phyloP scores from a whole-genome alignment of 2,888 invertebrate species.

The Mantis religiosa region DNA sequence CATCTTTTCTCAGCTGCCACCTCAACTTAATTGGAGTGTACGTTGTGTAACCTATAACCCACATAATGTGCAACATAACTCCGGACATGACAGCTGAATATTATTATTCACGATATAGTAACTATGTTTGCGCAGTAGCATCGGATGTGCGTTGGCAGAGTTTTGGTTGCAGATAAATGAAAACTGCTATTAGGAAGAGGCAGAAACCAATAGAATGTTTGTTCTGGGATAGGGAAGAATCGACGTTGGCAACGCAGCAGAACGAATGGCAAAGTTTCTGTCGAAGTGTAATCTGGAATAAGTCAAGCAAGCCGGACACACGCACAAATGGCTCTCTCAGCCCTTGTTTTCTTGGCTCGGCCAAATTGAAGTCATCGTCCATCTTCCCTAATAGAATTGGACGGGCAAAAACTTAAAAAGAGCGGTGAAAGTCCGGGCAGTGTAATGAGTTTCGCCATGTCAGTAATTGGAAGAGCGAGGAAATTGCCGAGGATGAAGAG shows the following conservation, averaged over 20 bases:
- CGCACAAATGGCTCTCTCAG: background rate
- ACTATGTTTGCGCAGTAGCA: too few species aligned
- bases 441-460: background rate
- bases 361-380: background rate
- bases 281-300: background rate
- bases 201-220: background rate
- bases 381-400: background rate
- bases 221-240: background rate
- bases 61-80: too few species aligned
- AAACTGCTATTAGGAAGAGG: too few species aligned
- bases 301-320: background rate
- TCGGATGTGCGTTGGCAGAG: too few species aligned
- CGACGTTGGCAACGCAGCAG: background rate
- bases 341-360: background rate
- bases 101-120: too few species aligned
- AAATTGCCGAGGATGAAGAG: background rate
- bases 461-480: background rate
- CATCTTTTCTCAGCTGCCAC: too few species aligned
- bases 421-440: background rate
- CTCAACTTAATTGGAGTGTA: too few species aligned
- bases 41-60: too few species aligned
- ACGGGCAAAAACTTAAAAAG: background rate
- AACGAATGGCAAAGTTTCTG: background rate
- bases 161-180: too few species aligned
- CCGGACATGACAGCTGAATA: too few species aligned